A percentile compares a stretch with the other conserved stretches of the same genome.
These are phyloP conservation scores for Staurois parvus DNA, from an alignment of 2,797 vertebrate species.

Conservation along the genomic window DNA sequence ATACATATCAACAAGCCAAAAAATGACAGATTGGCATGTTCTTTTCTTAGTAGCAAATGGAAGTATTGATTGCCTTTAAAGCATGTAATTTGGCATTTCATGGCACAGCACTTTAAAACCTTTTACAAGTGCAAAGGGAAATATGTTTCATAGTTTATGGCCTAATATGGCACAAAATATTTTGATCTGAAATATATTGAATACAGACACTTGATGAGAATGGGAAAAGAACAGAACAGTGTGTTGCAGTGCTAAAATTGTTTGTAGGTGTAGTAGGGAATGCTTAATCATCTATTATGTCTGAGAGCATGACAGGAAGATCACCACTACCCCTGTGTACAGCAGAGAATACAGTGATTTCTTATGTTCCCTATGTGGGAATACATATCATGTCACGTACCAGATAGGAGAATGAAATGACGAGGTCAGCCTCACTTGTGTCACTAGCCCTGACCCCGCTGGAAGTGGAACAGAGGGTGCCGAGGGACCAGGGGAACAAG, in stretches of 20 bases:
- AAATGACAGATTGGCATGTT: conserved; percentile 63
- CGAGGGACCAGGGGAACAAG: too few relatives aligned
- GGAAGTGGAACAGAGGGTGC: too few relatives aligned
- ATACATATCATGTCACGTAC: too few relatives aligned
- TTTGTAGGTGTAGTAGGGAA: background rate
- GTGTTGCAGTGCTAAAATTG: background rate
- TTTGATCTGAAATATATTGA: conserved; percentile 39
- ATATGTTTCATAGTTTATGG: conserved; percentile 46
- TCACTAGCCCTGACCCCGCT: too few relatives aligned
- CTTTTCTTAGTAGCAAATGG: conserved; percentile 65
- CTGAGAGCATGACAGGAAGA: background rate
- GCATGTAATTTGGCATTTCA: conserved; percentile 70
- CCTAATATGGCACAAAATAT: conserved; percentile 48
- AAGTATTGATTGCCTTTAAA: conserved; percentile 71
- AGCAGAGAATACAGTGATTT: too few relatives aligned
- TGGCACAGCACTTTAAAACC: conserved; percentile 68
- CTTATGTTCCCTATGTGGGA: too few relatives aligned
- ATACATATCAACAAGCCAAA: conserved; percentile 49
- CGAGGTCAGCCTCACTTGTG: too few relatives aligned
- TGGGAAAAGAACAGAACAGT: background rate
- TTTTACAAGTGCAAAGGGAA: conserved; percentile 68
- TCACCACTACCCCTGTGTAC: background rate
- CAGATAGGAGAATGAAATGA: too few relatives aligned
- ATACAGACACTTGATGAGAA: background rate
- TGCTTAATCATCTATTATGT: background rate